phyloP scores from a whole-genome alignment of 2,113 vertebrate genomes.

The Poeciliopsis turrubarensis region DNA sequence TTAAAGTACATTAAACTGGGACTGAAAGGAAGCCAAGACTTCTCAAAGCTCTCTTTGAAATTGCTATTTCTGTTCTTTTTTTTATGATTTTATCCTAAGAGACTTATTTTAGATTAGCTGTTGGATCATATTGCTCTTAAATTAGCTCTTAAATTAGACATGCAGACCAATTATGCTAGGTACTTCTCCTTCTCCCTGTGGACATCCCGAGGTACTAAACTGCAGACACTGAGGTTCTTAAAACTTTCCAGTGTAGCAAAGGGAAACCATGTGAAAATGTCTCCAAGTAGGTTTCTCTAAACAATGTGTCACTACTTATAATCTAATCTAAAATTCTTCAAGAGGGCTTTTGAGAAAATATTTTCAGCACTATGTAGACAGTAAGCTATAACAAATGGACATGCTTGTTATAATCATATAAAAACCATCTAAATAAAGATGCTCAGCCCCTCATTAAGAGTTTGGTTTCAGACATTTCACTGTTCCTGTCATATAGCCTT shows the following conservation, averaged over 20 bases:
- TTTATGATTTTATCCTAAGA: conserved; percentile 63
- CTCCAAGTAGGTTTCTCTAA: neutral
- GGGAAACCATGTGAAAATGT: neutral
- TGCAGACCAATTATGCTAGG: conserved; percentile 56
- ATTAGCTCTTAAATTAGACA: conserved; percentile 63
- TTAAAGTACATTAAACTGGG: conserved; percentile 26
- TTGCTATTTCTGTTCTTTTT: conserved; percentile 48
- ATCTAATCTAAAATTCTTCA: neutral
- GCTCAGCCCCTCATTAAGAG: neutral
- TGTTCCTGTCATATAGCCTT: no score
- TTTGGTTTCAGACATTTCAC: neutral
- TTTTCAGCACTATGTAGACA: no score
- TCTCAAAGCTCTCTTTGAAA: conserved; percentile 55
- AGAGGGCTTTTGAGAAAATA: no score
- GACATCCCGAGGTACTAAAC: conserved; percentile 50
- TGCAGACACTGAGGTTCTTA: conserved; percentile 10
- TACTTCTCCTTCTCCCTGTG: conserved; percentile 37
- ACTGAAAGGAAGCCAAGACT: conserved; percentile 38
- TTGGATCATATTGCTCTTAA: conserved; percentile 63
- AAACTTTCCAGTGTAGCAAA: neutral
- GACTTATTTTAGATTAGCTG: conserved; percentile 63
- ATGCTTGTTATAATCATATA: neutral
- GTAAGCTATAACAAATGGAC: no score
- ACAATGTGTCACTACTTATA: neutral
- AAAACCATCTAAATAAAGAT: neutral